These are phyloP conservation scores for Eilema depressum DNA, from an alignment of 2,888 invertebrate species.

Conservation along the genomic window DNA sequence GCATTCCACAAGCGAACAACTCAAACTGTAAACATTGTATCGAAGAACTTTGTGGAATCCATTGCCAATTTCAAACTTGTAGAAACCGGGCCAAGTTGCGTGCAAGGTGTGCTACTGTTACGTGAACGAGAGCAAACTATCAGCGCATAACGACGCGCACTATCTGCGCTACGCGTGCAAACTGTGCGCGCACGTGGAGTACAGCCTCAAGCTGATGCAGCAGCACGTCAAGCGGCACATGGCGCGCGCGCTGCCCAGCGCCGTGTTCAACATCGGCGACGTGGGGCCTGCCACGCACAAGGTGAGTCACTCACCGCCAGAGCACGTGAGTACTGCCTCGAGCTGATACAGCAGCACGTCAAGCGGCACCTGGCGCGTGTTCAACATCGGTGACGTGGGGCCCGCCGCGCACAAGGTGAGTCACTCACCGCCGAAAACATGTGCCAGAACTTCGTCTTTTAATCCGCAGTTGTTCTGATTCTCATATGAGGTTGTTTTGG, in stretches of 20 bases:
- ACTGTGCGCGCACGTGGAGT: conserved; percentile 64
- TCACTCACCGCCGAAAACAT: too few species aligned
- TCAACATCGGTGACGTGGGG: conserved; percentile 62
- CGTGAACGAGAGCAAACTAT: conserved; percentile 55
- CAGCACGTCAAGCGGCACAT: conserved; percentile 63
- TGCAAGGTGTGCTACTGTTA: conserved; percentile 77
- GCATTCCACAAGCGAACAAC: conserved; percentile 4
- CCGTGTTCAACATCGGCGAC: conserved; percentile 66
- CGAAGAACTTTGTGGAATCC: not conserved
- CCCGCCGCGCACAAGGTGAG: conserved; percentile 40
- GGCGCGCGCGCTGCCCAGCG: conserved; percentile 43
- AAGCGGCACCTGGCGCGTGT: conserved; percentile 57
- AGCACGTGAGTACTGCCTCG: conserved; percentile 50
- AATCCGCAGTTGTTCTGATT: too few species aligned
- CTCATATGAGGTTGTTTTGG: too few species aligned
- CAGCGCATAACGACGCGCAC: conserved; percentile 61
- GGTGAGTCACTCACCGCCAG: conserved; percentile 29
- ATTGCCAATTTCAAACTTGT: not conserved
- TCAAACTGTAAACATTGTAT: not conserved
- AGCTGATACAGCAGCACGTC: conserved; percentile 61
- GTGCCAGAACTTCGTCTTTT: too few species aligned
- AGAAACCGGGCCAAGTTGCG: conserved; percentile 62
- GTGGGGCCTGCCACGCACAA: conserved; percentile 31
- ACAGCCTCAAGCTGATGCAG: conserved; percentile 54
- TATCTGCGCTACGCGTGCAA: conserved; percentile 69